These are phyloP conservation scores for Diacarnus erythraeanus DNA, from an alignment of 37 sponge, comb jelly and placozoan genomes.

Conservation along the genomic window DNA sequence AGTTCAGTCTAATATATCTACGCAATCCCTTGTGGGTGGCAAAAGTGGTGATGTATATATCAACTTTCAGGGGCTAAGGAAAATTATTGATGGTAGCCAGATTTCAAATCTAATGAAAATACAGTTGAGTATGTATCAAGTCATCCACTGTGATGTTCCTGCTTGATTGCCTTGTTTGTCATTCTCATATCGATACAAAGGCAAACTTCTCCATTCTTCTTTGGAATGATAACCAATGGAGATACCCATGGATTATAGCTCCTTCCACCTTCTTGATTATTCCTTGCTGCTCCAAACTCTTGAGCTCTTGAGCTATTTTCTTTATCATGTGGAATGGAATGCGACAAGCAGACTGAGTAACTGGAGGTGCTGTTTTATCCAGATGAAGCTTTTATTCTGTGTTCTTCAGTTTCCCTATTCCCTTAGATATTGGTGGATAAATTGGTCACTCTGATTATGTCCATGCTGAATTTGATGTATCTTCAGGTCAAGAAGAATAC, in stretches of 20 bases:
- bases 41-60: slow-evolving; percentile 50
- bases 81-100: slow-evolving; percentile 52
- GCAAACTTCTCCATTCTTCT: slow-evolving; percentile 57
- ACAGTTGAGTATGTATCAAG: slow-evolving; percentile 18
- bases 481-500: too few species aligned
- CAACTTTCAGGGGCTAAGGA: slow-evolving; percentile 13
- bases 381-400: not conserved
- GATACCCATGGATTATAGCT: slow-evolving; percentile 48
- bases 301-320: not conserved
- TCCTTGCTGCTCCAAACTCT: not conserved
- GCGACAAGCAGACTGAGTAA: not conserved
- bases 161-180: slow-evolving; percentile 49
- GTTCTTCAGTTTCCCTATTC: not conserved
- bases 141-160: slow-evolving; percentile 56
- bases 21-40: slow-evolving; percentile 46
- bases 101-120: slow-evolving; percentile 41
- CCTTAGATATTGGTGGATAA: too few species aligned
- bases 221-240: slow-evolving; percentile 51
- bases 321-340: not conserved
- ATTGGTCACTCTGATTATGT: too few species aligned
- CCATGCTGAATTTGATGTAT: too few species aligned
- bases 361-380: not conserved
- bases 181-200: slow-evolving; percentile 55
- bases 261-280: not conserved
- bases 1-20: slow-evolving; percentile 43